Evolutionary conservation across 2,888 invertebrate species (phyloP), one percentile per base, ranked within the genome.

Genomic region (Cantharis nigra): DNA sequence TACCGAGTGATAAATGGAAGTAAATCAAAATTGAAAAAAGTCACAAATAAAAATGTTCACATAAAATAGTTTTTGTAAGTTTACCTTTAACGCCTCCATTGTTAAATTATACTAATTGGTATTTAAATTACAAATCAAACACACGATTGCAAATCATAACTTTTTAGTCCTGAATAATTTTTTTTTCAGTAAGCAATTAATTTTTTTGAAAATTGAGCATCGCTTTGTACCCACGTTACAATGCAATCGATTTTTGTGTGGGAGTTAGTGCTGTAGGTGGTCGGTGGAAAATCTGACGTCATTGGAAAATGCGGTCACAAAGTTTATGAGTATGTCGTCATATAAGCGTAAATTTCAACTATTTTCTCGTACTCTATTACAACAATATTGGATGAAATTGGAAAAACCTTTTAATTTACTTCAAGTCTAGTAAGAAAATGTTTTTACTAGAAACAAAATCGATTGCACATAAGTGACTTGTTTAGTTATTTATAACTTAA

Each of bases 261-360:
- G 70, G 70, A 49, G 70, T 62, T 49, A n/a, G 26, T 28, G 62
- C 9, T 63, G 71, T 63, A 30, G 63, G 71, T 26, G 28, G 63
- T 16, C 30, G 63, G 28, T 13, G 28, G 63, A 30, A 71, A 69
- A 62, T 69, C 11, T 73, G 72, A 73, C 72, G 72, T 73, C 33
- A 49, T 30, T 62, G 49, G 13, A 69, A 14, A 71, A 49, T 49
- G 69, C 14, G 23, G 72, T 69, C 64, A 73, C 26, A 67, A 65
- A 23, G 18, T 67, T 33, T 73, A 18, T 20, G n/a, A 62, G 18
- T 64, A 71, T 73, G 72, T 73, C 72, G 72, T 73, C 72, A 73
- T 30, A 69, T 73, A 14, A 20, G 16, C 72, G 72, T 73, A 73
- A 71, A 70, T 28, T 71, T 64, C 28, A n/a, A 16, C 64, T 23